Base-by-base conservation (phyloP, 35 echinoderm and acorn worm genomes). In the Lytechinus pictus region DNA sequence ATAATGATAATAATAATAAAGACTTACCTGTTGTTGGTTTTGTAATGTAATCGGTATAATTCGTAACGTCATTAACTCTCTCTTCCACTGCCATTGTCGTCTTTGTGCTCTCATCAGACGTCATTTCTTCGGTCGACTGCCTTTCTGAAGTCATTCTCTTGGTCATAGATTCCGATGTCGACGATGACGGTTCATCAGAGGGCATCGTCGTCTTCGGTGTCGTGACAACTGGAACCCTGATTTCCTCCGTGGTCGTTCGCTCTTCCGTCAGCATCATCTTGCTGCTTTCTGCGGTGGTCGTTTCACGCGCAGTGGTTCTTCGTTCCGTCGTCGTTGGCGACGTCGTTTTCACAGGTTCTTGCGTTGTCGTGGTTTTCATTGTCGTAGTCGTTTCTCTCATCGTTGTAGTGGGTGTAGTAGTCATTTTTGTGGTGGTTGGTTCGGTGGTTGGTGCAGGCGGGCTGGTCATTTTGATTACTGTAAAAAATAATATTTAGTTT, bases 261-360 rank as follows among this genome's bases (percentile, higher is more conserved):
- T 93, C n/a, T 57, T 93, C 92, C 4, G 92, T 93, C 88, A 21
- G 9, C 88, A 90, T 90, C 28, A 54, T 52, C 88, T 44, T 90
- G 9, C 27, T 93, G 53, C n/a, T 54, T 93, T 93, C 55, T 16
- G 92, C 11, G 92, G 92, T 93, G 54, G 27, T 57, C 11, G 92
- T 55, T 10, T 54, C 92, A 5, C 27, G 29, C 10, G 33, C 33
- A 44, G 92, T 93, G 13, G 92, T 93, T 56, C 28, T 1, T 13
- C n/a, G 55, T 27, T 24, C 27, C 92, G 92, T 93, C 53, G 92
- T 93, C 92, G 27, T 56, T 3, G 9, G 10, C 10, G 92, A 57
- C 53, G 92, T 93, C 53, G 55, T 93, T 24, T n/a, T 9, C 54
- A 53, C 53, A 10, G 92, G 28, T 93, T 33, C 53, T 27, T 53